phyloP scores from a whole-genome alignment of 2,797 vertebrate genomes.

The Xenops minutus region DNA sequence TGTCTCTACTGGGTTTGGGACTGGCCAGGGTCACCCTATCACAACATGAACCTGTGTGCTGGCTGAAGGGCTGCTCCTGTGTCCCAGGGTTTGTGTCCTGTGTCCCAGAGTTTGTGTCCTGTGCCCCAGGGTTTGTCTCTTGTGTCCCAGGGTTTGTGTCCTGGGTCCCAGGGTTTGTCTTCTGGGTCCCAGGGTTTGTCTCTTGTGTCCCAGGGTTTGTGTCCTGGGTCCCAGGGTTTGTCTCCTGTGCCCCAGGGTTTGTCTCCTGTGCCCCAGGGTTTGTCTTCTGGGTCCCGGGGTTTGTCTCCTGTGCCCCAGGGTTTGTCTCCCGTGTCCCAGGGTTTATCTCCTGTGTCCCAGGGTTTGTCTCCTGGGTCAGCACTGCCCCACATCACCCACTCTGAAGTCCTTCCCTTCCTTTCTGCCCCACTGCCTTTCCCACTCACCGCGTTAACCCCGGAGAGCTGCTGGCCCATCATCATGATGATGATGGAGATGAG shows the following conservation, averaged over 20 bases:
- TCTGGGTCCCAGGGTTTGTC: too few species aligned
- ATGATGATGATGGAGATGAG: conserved; percentile 84
- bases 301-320: background rate
- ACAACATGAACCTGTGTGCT: accelerated
- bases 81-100: background rate
- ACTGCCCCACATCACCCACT: background rate
- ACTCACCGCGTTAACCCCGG: conserved; percentile 87
- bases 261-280: background rate
- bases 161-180: background rate
- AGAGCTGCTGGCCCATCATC: conserved; percentile 94
- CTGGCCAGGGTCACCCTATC: background rate
- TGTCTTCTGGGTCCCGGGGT: background rate
- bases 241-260: too few species aligned
- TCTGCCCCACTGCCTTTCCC: background rate
- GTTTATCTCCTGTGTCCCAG: background rate
- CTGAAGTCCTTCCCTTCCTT: background rate
- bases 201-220: too few species aligned
- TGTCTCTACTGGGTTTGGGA: background rate
- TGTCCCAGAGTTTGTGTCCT: background rate
- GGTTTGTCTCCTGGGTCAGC: background rate
- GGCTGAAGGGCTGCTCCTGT: background rate
- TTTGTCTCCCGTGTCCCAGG: background rate
- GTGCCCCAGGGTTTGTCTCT: background rate
- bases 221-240: background rate
- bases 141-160: background rate